Base-by-base conservation (phyloP, 2,113 vertebrate genomes). In the Vulpes vulpes region DNA sequence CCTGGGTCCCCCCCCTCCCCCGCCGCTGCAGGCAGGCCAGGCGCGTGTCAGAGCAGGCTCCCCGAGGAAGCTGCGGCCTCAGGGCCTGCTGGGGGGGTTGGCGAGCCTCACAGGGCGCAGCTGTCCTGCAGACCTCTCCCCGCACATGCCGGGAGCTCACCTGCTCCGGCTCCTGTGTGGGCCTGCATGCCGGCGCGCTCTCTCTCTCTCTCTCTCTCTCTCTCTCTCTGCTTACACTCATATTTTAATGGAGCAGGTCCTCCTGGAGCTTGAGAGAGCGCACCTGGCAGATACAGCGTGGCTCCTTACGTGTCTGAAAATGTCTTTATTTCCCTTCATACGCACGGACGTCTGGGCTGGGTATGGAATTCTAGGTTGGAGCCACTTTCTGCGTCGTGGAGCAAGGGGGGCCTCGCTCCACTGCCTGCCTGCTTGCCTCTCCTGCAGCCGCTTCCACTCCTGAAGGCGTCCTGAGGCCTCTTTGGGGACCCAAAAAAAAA, bases 401-500 rank as follows among this genome's bases (percentile, higher is more conserved):
- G 73, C 1, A 22, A 11, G 3, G 19, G 17, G 10, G 57, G 27
- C 32, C 2, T 2, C 2, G 10, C 65, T 27, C 19, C 9, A 0
- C 10, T 1, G 14, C n/a, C 67, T 17, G 49, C 17, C 19, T 8
- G 57, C 17, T 15, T 8, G 5, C 43, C 27, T 27, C 49, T 5
- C 0, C 11, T 1, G 27, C 8, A 65, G 67, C 64, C 32, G 5
- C 74, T 30, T 11, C 49, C 25, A 0, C 23, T 12, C 23, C 62
- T 12, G 4, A 15, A 11, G 32, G 25, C 43, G 0, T 15, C 5
- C 19, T 8, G 55, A 73, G 82, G 82, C 62, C 89, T 32, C 71
- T 59, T 17, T 60, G 1, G 38, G 51, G 60, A 49, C 23, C n/a
- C 69, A 17, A 59, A 8, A 0, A 32, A 32, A 4, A 8, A 4